Base-by-base conservation (phyloP, 2,113 vertebrate genomes). In the Elachura formosa region DNA sequence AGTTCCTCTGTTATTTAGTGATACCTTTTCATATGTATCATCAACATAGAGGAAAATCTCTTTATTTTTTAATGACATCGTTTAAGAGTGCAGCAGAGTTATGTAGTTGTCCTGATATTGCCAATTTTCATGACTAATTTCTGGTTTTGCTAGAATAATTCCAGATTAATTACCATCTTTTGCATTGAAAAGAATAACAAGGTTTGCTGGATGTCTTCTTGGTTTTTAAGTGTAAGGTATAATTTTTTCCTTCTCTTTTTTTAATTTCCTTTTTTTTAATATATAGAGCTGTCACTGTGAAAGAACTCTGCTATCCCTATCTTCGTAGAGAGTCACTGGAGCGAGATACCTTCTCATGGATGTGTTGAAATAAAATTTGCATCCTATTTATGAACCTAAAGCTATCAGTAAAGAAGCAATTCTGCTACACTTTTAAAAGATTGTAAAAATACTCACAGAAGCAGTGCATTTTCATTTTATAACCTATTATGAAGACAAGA, bases 351-450 rank as follows among this genome's bases (percentile, higher is more conserved):
- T 51, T 9, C 38, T 76, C 12, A 18, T 63, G 11, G 43, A 25
- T 46, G 33, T 59, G 38, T 68, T 63, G 28, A 64, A 33, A 48
- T 75, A 75, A 81, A 89, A 62, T 82, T 63, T 36, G 19, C 59
- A 5, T 71, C 31, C 43, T 69, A 4, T 80, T 81, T 74, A 28
- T 77, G 40, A 74, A 67, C 6, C 7, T 67, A 58, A 68, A 84
- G 17, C 40, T 88, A 21, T 43, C 56, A 55, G 36, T 69, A 31
- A 68, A 91, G 67, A 45, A 87, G 66, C 12, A 73, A 25, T 76
- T 79, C 48, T 55, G 20, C 33, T 71, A 54, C 22, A 33, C 54
- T 94, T 95, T 79, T 24, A 3, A 69, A 88, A 93, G 64, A 59
- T 62, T 72, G 48, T 12, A 29, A 33, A 68, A 90, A 45, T 71